Percentiles rank a stretch among this genome's conserved stretches.
Conservation (phyloP, 2,797 vertebrate genomes). For the Eospalax fontanierii region DNA sequence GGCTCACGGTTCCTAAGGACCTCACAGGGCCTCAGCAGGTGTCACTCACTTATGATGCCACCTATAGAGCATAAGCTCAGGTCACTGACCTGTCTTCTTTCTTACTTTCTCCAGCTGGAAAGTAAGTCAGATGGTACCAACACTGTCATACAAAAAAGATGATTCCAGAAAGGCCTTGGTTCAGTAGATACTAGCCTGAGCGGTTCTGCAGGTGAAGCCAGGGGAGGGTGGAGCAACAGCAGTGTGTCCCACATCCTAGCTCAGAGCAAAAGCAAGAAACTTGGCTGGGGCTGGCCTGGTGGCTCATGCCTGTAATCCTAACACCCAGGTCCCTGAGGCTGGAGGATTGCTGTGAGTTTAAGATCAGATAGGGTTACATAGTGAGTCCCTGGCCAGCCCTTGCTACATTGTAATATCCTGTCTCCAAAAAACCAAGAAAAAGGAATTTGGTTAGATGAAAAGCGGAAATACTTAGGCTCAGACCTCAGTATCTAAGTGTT, state of each 20-base stretch:
- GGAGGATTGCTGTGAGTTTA: background rate
- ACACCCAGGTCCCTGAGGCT: background rate
- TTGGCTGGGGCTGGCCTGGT: no score
- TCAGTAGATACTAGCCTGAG: background rate
- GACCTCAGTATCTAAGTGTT: background rate
- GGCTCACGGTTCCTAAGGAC: background rate
- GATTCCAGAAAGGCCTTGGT: no score
- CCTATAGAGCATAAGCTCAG: accelerated
- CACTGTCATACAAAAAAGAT: no score
- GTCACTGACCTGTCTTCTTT: background rate
- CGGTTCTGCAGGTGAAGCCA: background rate
- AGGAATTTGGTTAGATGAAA: background rate
- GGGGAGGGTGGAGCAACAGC: background rate
- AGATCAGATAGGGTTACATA: background rate
- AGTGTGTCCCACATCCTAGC: accelerated
- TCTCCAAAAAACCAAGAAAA: background rate
- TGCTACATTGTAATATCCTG: background rate
- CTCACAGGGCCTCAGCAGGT: no score
- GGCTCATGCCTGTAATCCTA: background rate
- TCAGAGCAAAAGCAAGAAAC: background rate
- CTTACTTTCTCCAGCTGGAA: background rate
- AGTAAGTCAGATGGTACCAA: background rate
- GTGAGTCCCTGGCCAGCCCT: background rate
- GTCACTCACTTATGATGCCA: background rate
- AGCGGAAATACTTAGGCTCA: background rate